phyloP scores from a whole-genome alignment of 1,140 invertebrate species.

The Drosophila varians region DNA sequence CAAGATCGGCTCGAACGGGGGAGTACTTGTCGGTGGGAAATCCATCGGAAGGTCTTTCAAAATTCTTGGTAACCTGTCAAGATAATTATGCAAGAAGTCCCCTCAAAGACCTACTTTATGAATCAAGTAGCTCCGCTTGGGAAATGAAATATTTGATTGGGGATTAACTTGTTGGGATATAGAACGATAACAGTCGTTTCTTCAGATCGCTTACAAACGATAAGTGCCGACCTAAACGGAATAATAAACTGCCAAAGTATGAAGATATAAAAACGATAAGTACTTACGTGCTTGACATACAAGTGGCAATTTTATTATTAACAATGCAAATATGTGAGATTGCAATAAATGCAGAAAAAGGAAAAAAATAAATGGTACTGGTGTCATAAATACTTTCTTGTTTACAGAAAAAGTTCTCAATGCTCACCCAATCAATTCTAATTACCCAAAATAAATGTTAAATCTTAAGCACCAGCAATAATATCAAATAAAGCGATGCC shows the following conservation, averaged over 20 bases:
- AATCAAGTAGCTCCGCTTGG: conserved; percentile 3
- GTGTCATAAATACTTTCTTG: too few species aligned
- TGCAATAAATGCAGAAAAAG: neutral
- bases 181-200: conserved; percentile 24
- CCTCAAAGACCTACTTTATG: conserved; percentile 8
- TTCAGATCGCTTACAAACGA: conserved; percentile 26
- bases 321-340: neutral
- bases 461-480: neutral
- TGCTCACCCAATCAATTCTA: neutral
- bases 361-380: neutral
- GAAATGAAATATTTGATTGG: conserved; percentile 1
- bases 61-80: conserved; percentile 9
- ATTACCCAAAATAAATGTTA: neutral
- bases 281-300: conserved; percentile 9
- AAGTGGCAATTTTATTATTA: conserved; percentile 10
- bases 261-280: conserved; percentile 16
- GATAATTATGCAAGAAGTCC: conserved; percentile 17
- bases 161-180: conserved; percentile 14
- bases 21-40: conserved; percentile 8
- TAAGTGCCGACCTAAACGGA: conserved; percentile 18
- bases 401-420: neutral
- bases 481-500: neutral
- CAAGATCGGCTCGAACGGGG: conserved; percentile 10
- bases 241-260: conserved; percentile 33
- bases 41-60: conserved; percentile 11